Base-by-base conservation (phyloP, 2,888 invertebrate species). In the Gerris lacustris region DNA sequence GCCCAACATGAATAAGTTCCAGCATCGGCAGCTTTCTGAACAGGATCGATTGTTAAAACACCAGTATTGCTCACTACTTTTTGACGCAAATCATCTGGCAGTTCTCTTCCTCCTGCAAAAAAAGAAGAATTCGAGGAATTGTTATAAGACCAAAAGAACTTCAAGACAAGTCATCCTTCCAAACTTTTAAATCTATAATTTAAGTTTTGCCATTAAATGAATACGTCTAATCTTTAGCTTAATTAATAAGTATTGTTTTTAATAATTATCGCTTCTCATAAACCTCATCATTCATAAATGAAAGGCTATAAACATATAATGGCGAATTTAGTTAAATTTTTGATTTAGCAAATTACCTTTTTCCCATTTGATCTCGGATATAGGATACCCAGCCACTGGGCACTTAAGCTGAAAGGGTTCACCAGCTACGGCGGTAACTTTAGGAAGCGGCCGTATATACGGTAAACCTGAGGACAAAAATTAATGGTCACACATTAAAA, bases 1-100 rank as follows among this genome's bases (percentile, higher is more conserved):
- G 91, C 91, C 81, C 87, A 87, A 80, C 92, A 92, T 55, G 89
- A 88, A 82, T 92, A 92, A 67, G 88, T 87, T 17, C 90, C 90
- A 45, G 90, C 88, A 79, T 90, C 89, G 9, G 85, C 84, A 73
- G 84, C 84, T 79, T 90, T 89, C 79, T 90, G 90, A 43, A 92
- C 90, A 62, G 88, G 88, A 76, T 84, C 84, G 76, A 92, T 89
- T 75, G 87, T 84, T 76, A 92, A 81, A 0, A 89, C 88, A 45
- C 92, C 92, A 78, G 91, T 90, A n/a, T 70, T 69, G 6, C 84
- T 80, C 72, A 87, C 83, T 47, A 89, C 88, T 78, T 88, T 88
- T 78, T 91, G 91, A 6, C 91, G 84, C 77, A 91, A 85, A 79
- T 90, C 90, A 77, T 89, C 88, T n/a, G 91, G 91, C 72, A 92